Evolutionary conservation across 2,888 invertebrate genomes (phyloP).

Genomic region (Drosophila tanythrix): DNA sequence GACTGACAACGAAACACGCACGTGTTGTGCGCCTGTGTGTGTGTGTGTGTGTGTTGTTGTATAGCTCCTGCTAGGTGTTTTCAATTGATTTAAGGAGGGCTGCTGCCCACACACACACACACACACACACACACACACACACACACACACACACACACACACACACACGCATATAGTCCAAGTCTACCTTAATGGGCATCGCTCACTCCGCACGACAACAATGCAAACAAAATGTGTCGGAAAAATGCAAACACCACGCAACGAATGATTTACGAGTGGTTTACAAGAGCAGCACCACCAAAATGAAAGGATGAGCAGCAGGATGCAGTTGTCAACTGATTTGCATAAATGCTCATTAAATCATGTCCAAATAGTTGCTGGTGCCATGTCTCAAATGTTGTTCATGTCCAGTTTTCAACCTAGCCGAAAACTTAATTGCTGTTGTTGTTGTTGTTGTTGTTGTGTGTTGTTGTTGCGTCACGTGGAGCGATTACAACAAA

Average conservation of each 20-base stretch:
- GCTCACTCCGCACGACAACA: constrained; percentile 20
- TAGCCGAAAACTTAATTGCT: constrained; percentile 25
- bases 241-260: constrained; percentile 46
- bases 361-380: constrained; percentile 56
- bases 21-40: constrained; percentile 17
- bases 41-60: constrained; percentile 14
- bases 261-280: constrained; percentile 69
- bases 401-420: constrained; percentile 52
- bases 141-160: constrained; percentile 15
- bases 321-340: constrained; percentile 48
- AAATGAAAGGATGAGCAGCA: constrained; percentile 20
- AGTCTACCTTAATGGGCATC: constrained; percentile 10
- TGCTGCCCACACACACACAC: constrained; percentile 37
- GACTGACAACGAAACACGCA: constrained; percentile 39
- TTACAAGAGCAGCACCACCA: constrained; percentile 14
- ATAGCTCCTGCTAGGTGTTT: constrained; percentile 25
- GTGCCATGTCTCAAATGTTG: constrained; percentile 46
- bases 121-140: neutral
- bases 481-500: constrained; percentile 60
- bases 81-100: constrained; percentile 40
- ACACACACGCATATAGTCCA: constrained; percentile 7
- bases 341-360: constrained; percentile 78
- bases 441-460: constrained; percentile 19
- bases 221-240: constrained; percentile 47
- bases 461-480: constrained; percentile 41